Evolutionary conservation across 2,888 invertebrate species (phyloP).

Genomic region (Morpho deidamia): DNA sequence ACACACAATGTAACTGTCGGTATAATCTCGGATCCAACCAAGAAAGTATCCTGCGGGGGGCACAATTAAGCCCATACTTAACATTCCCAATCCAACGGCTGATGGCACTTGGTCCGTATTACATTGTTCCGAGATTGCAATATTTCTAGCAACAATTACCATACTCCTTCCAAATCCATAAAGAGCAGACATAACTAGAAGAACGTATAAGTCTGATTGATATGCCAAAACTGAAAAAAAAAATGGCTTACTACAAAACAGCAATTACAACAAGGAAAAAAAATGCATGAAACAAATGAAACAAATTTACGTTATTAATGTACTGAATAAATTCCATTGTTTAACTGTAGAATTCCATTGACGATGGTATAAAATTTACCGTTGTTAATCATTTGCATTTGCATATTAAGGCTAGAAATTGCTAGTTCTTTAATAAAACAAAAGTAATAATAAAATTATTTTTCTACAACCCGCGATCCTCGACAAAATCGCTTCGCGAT

Average conservation of each 20-base stretch:
- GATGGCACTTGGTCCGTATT: conserved; percentile 79
- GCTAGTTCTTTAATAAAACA: too few species aligned
- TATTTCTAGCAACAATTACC: conserved; percentile 84
- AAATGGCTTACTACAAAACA: neutral
- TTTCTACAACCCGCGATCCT: too few species aligned
- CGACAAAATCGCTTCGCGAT: too few species aligned
- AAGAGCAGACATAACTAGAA: neutral
- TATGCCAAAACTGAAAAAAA: conserved; percentile 6
- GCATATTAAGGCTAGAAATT: too few species aligned
- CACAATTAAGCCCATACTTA: conserved; percentile 83
- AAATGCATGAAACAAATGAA: too few species aligned
- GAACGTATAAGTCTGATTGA: neutral
- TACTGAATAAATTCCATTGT: too few species aligned
- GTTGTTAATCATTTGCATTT: too few species aligned
- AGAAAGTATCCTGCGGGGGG: conserved; percentile 81
- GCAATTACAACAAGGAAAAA: too few species aligned
- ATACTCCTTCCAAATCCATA: neutral
- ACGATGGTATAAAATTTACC: too few species aligned
- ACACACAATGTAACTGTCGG: conserved; percentile 79
- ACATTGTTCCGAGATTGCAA: conserved; percentile 83
- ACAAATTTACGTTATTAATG: too few species aligned
- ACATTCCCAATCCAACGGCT: conserved; percentile 85
- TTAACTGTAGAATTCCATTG: too few species aligned
- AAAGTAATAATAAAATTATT: too few species aligned
- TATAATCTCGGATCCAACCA: conserved; percentile 83